Percentiles rank a stretch among this genome's conserved stretches.
Evolutionary conservation across 2,113 vertebrate genomes (phyloP).

Genomic region (Beaufortia kweichowensis): DNA sequence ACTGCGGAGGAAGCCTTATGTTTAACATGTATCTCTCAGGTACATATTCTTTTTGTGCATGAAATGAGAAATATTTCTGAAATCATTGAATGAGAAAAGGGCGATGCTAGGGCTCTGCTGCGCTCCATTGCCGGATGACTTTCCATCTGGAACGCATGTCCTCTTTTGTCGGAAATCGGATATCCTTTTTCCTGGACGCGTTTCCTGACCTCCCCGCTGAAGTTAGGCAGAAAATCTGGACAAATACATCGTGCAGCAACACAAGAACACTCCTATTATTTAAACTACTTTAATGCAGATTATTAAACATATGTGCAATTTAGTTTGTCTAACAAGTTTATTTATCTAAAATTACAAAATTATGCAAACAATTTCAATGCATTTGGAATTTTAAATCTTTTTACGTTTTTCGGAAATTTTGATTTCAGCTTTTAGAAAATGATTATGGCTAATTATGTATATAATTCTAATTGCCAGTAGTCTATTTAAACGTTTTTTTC

Average conservation of each 20-base stretch:
- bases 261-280: slow-evolving; percentile 29
- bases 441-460: not conserved
- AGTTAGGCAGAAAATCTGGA: slow-evolving; percentile 59
- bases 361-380: not conserved
- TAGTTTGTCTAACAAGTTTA: not conserved
- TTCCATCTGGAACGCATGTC: slow-evolving; percentile 71
- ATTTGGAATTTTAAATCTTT: not conserved
- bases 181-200: slow-evolving; percentile 99
- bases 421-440: not conserved
- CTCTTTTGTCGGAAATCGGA: slow-evolving; percentile 87
- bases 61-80: slow-evolving; percentile 48
- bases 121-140: slow-evolving; percentile 47
- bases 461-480: not conserved
- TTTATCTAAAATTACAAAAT: not conserved
- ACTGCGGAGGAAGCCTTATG: slow-evolving; percentile 90
- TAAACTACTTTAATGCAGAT: not conserved
- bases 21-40: slow-evolving; percentile 99
- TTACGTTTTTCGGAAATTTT: not conserved
- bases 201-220: slow-evolving; percentile 87
- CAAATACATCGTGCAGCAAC: slow-evolving; percentile 44
- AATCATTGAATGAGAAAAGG: slow-evolving; percentile 38
- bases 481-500: slow-evolving; percentile 57
- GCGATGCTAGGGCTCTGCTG: slow-evolving; percentile 10
- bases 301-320: not conserved
- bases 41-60: slow-evolving; percentile 65